Evolutionary conservation across 1,140 invertebrate species (phyloP).

Genomic region (Liolophura sinensis): DNA sequence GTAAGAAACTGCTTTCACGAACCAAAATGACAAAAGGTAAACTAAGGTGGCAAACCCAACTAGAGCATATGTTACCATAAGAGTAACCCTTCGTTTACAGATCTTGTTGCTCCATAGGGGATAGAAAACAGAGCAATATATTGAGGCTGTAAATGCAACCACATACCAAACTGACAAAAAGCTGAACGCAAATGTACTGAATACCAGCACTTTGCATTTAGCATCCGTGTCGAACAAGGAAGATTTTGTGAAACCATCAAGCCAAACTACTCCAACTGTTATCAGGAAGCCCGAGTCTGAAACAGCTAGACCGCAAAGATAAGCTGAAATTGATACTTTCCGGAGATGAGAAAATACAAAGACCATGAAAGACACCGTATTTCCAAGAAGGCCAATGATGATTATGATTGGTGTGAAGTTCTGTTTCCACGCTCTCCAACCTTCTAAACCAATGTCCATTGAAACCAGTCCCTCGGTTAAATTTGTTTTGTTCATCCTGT

Average conservation of each 20-base stretch:
- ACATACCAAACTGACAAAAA: constrained; percentile 58
- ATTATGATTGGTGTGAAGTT: constrained; percentile 66
- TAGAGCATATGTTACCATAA: constrained; percentile 14
- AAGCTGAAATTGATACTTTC: constrained; percentile 66
- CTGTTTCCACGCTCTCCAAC: constrained; percentile 30
- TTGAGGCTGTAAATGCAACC: constrained; percentile 55
- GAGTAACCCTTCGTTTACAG: constrained; percentile 31
- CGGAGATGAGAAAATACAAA: constrained; percentile 65
- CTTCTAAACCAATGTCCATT: no score
- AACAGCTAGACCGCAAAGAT: constrained; percentile 64
- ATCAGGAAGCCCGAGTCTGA: constrained; percentile 65
- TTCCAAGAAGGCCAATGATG: constrained; percentile 63
- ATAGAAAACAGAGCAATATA: constrained; percentile 52
- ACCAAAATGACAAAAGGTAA: constrained; percentile 41
- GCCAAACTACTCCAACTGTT: constrained; percentile 63
- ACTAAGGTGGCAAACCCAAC: constrained; percentile 26
- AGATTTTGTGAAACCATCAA: constrained; percentile 48
- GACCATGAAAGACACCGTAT: constrained; percentile 64
- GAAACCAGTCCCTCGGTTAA: no score
- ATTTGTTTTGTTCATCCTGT: no score
- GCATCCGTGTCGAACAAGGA: no score
- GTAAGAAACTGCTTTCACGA: constrained; percentile 16
- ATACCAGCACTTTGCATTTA: constrained; percentile 49
- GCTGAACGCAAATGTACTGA: constrained; percentile 48
- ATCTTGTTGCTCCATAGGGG: constrained; percentile 41